Evolutionary conservation across 2,113 vertebrate genomes (phyloP).

Genomic region (Panthera uncia): DNA sequence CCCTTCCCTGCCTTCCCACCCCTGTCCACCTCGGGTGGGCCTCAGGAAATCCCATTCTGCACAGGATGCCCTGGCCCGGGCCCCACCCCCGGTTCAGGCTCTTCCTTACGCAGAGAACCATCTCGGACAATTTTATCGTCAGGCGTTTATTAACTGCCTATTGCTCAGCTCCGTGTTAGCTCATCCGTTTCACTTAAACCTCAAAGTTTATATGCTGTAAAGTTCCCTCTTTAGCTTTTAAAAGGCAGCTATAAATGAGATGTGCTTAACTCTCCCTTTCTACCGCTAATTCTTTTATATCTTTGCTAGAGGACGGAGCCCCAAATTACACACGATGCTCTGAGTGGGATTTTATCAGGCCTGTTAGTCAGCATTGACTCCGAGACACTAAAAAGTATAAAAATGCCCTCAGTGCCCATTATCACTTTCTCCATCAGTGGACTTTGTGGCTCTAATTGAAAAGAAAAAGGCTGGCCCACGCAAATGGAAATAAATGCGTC

Average conservation of each 20-base stretch:
- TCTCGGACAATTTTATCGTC: neutral
- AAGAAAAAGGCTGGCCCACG: neutral
- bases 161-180: neutral
- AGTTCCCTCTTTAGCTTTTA: conserved; percentile 59
- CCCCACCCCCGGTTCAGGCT: neutral
- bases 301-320: neutral
- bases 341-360: neutral
- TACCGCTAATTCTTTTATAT: conserved; percentile 30
- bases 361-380: conserved; percentile 40
- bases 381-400: conserved; percentile 44
- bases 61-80: neutral
- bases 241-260: conserved; percentile 58
- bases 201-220: conserved; percentile 48
- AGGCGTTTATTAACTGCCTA: conserved; percentile 27
- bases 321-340: conserved; percentile 25
- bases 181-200: conserved; percentile 52
- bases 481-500: neutral
- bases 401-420: conserved; percentile 20
- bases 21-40: neutral
- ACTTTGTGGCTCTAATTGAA: conserved; percentile 19
- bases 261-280: conserved; percentile 12
- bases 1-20: neutral
- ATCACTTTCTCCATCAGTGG: neutral
- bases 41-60: neutral
- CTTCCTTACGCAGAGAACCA: neutral